phyloP scores from a whole-genome alignment of 2,888 invertebrate species.

The Acronicta leporina region DNA sequence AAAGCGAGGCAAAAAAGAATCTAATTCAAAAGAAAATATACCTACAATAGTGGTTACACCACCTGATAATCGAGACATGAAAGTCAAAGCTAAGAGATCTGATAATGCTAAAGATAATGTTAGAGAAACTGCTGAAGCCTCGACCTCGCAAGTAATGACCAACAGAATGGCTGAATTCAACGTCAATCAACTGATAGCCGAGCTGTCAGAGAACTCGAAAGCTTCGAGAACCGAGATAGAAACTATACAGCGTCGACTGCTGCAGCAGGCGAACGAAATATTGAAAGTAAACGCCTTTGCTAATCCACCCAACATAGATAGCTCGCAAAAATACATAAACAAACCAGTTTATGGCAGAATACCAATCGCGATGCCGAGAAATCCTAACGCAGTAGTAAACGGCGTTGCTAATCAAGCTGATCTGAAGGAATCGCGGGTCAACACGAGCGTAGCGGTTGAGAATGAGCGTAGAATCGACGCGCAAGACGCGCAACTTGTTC shows the following conservation, averaged over 20 bases:
- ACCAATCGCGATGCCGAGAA: slow-evolving; percentile 70
- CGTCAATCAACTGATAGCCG: slow-evolving; percentile 83
- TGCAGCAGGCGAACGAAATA: slow-evolving; percentile 85
- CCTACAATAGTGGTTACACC: slow-evolving; percentile 79
- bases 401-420: slow-evolving; percentile 61
- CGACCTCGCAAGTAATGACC: slow-evolving; percentile 57
- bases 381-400: slow-evolving; percentile 60
- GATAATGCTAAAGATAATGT: slow-evolving; percentile 61
- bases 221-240: slow-evolving; percentile 84
- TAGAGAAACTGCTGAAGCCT: slow-evolving; percentile 52
- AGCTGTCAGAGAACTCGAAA: slow-evolving; percentile 82
- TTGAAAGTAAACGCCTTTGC: slow-evolving; percentile 85
- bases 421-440: slow-evolving; percentile 62
- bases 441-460: slow-evolving; percentile 54
- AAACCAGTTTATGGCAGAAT: slow-evolving; percentile 77
- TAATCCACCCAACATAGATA: slow-evolving; percentile 77
- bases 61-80: slow-evolving; percentile 77
- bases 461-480: slow-evolving; percentile 65
- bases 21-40: slow-evolving; percentile 64
- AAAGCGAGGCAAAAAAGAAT: slow-evolving; percentile 90
- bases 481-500: slow-evolving; percentile 81
- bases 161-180: slow-evolving; percentile 78
- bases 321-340: slow-evolving; percentile 75
- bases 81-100: slow-evolving; percentile 73
- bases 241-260: slow-evolving; percentile 79